Base-by-base conservation (phyloP, 1,140 invertebrate species). In the Sarcophaga bullata region DNA sequence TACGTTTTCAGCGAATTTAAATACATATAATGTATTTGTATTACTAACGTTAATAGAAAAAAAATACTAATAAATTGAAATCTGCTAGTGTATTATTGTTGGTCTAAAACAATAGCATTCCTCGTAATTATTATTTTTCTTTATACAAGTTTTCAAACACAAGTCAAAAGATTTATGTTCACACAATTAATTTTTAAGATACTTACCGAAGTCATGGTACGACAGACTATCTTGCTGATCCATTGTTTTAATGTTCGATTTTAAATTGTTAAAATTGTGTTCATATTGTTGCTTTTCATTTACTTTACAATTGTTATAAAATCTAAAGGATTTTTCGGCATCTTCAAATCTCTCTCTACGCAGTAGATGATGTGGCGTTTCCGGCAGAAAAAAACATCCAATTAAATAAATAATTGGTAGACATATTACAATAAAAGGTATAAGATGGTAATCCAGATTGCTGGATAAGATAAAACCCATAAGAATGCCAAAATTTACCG, bases 401-500 rank as follows among this genome's bases (percentile, higher is more conserved):
- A 92, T 54, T 0, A 95, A 90, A 73, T 95, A 94, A 0, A 95
- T 73, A 0, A 95, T 85, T 8, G 95, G 94, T 47, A 97, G 86
- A 0, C 93, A 82, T 0, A 93, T 92, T 76, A 94, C 94, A n/a
- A 94, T 85, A 0, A 94, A 90, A 0, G 95, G 94, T 19, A 98
- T 90, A 0, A 90, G 88, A 48, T 92, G 91, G 92, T 94, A 97
- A 47, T 91, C 90, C 0, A 94, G 90, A 84, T 92, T 91, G 4
- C 93, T 91, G 11, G 96, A 96, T 0, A 96, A 85, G 1, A 94
- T 91, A 87, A 95, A 97, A 0, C 94, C 94, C 49, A 94, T 91
- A 0, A 97, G 90, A 58, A 97, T 96, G 0, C 97, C 97, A n/a
- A 95, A 87, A 10, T 95, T 95, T 0, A 97, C 92, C 81, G 95